Evolutionary conservation across 2,888 invertebrate species (phyloP).

Genomic region (Diarsia rubi): DNA sequence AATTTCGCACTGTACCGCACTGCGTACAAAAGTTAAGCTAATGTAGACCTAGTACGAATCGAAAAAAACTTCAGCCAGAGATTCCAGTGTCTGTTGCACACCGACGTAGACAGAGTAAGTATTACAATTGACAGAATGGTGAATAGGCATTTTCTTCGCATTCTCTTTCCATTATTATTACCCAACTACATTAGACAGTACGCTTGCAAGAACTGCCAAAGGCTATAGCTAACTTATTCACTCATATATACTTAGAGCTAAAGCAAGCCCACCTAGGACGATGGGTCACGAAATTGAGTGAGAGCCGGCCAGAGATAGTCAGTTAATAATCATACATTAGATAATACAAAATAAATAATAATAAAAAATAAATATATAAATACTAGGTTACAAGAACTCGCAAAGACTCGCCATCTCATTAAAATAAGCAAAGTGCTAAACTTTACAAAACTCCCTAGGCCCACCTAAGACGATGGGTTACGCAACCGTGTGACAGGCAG

Average conservation of each 20-base stretch:
- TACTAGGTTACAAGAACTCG: no score
- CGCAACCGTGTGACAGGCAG: constrained; percentile 58
- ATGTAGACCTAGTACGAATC: background rate
- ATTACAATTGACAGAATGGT: background rate
- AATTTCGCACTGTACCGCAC: constrained; percentile 36
- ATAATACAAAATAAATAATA: no score
- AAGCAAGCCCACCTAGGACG: constrained; percentile 10
- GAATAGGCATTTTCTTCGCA: background rate
- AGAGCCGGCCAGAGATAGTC: constrained; percentile 60
- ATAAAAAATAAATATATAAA: no score
- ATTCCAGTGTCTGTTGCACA: background rate
- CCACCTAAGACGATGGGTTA: constrained; percentile 19
- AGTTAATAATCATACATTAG: constrained; percentile 63
- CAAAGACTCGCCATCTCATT: background rate
- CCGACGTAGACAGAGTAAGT: no score
- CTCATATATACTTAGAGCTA: background rate
- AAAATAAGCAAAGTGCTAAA: background rate
- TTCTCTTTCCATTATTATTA: background rate
- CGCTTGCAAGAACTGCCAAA: background rate
- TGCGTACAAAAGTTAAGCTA: constrained; percentile 31
- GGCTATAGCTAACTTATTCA: no score
- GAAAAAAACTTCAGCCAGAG: background rate
- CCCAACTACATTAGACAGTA: background rate
- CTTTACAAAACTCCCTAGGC: background rate
- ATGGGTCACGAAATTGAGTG: constrained; percentile 51